Base-by-base conservation (phyloP, 2,113 vertebrate species). In the Guaruba guarouba region DNA sequence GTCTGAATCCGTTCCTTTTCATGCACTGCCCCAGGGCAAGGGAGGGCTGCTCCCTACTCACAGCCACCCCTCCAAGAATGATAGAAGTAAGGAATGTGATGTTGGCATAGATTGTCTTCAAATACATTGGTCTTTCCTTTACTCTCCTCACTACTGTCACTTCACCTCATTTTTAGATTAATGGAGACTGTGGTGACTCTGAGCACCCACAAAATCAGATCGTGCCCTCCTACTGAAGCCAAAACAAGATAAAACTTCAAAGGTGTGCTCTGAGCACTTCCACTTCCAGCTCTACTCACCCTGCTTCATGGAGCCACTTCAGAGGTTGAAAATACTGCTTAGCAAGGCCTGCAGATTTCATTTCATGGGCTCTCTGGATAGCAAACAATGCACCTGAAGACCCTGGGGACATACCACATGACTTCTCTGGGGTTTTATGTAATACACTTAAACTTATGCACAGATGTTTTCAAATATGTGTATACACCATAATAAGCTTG, bases 391-490 rank as follows among this genome's bases (percentile, higher is more conserved):
- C 8, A 10, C 88, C 68, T 74, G 86, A 83, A 88, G 76, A 29
- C 55, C 25, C 3, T 19, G 23, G 37, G 57, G 61, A 70, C 23
- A 6, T 18, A 59, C 2, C 33, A 74, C 71, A 54, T 1, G 1
- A 41, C n/a, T 68, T 35, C 70, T 93, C 27, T 25, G 20, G 54
- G 28, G 41, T 41, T 90, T 93, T 73, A 31, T 76, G 17, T 74
- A 51, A 35, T 33, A 44, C 11, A 19, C 27, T 66, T 83, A 57
- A 76, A 84, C 46, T 74, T 70, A 16, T 9, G 73, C 54, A 27
- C 82, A 90, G 70, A 55, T 88, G 85, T 94, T 94, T 90, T 80
- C 67, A 74, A 74, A 63, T 81, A 28, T 25, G 29, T 61, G 43
- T 48, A 7, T 55, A 14, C 12, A 22, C 55, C 43, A 20, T 59